phyloP scores from a whole-genome alignment of 2,888 invertebrate genomes.

The Drosophila longiperda region DNA sequence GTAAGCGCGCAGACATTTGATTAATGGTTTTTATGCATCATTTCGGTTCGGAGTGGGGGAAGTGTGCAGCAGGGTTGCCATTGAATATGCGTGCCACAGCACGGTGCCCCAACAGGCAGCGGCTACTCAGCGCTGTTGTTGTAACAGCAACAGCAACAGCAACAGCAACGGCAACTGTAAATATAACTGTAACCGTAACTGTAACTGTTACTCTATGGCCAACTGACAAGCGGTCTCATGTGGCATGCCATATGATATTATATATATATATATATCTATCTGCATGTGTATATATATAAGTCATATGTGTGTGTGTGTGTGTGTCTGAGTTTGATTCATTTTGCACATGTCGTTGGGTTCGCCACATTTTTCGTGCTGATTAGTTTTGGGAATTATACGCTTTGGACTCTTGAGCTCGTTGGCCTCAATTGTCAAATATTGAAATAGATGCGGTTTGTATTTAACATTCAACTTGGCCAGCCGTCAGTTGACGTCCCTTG shows the following conservation, averaged over 20 bases:
- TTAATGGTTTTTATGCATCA: conserved; percentile 69
- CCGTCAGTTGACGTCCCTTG: conserved; percentile 11
- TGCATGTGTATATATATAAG: not conserved
- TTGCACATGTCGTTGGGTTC: conserved; percentile 43
- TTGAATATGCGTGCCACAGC: conserved; percentile 65
- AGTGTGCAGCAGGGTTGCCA: conserved; percentile 57
- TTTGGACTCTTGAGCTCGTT: conserved; percentile 47
- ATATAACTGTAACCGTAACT: not conserved
- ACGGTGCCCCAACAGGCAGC: conserved; percentile 18
- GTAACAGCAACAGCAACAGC: not conserved
- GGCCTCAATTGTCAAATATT: conserved; percentile 42
- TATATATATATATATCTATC: conserved; percentile 40
- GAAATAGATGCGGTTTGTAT: conserved; percentile 32
- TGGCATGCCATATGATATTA: conserved; percentile 39
- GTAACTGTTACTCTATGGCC: conserved; percentile 10
- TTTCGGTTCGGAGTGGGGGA: conserved; percentile 44
- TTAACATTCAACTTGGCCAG: conserved; percentile 24
- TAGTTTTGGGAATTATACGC: conserved; percentile 71
- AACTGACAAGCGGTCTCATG: conserved; percentile 26
- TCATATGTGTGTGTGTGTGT: not conserved
- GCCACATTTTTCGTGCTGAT: conserved; percentile 62
- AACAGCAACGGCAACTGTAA: not conserved
- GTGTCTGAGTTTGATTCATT: conserved; percentile 48
- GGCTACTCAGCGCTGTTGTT: not conserved
- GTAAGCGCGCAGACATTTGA: conserved; percentile 57